Conservation (phyloP, 2,888 invertebrate species). For the Folsomia candida region DNA sequence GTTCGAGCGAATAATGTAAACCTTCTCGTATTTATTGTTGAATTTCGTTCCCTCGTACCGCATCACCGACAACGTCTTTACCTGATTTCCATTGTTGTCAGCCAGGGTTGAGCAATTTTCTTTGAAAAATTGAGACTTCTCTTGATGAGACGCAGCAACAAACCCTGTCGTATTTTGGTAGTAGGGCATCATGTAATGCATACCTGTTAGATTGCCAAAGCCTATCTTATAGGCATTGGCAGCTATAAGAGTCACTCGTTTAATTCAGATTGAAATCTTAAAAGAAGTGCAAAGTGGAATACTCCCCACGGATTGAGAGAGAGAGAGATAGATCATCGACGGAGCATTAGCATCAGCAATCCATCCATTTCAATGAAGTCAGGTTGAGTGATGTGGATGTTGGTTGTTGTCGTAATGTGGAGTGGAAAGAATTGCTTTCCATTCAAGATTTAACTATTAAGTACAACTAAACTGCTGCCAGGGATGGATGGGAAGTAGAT, state of each 20-base stretch:
- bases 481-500: constrained; percentile 12
- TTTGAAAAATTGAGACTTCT: background rate
- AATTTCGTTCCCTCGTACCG: background rate
- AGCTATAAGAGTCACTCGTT: no score
- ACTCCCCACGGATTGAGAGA: background rate
- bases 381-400: background rate
- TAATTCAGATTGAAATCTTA: background rate
- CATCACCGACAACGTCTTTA: background rate
- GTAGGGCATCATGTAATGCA: no score
- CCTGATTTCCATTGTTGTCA: background rate
- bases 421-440: background rate
- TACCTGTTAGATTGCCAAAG: no score
- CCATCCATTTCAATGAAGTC: background rate
- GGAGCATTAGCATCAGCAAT: background rate
- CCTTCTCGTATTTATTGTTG: no score
- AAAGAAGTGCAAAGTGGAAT: background rate
- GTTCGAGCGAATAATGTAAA: no score
- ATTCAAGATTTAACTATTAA: background rate
- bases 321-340: background rate
- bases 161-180: background rate
- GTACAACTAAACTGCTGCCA: background rate
- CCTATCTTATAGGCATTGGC: no score
- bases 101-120: background rate
- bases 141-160: background rate
- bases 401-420: background rate